These are phyloP conservation scores for Gonioctena quinquepunctata DNA, from an alignment of 1,140 invertebrate genomes.

Conservation along the genomic window DNA sequence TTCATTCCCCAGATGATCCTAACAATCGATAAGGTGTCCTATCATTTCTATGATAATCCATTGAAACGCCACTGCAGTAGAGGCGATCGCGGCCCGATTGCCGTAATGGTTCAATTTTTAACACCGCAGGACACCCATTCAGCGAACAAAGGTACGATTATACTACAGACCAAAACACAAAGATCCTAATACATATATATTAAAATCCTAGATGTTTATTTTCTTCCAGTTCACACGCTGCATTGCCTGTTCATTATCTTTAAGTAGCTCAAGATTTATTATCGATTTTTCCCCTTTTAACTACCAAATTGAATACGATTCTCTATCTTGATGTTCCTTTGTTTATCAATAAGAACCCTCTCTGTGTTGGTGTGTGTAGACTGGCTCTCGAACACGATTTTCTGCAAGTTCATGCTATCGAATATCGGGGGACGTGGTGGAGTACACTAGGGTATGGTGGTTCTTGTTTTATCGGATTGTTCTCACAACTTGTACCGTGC, in stretches of 20 bases:
- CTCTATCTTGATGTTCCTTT: conserved; percentile 25
- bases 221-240: conserved; percentile 45
- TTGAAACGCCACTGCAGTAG: conserved; percentile 7
- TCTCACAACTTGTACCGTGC: not conserved
- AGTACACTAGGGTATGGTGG: not conserved
- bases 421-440: not conserved
- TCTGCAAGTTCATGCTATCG: conserved; percentile 22
- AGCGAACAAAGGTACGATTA: conserved; percentile 52
- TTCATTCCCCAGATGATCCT: not conserved
- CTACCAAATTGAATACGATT: conserved; percentile 36
- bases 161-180: conserved; percentile 47
- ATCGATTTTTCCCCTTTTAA: conserved; percentile 35
- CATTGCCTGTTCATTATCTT: conserved; percentile 33
- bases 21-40: not conserved
- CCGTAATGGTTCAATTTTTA: conserved; percentile 55
- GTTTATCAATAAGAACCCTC: conserved; percentile 10
- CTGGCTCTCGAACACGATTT: conserved; percentile 16
- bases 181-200: conserved; percentile 54
- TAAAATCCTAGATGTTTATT: conserved; percentile 52
- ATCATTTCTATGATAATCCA: not conserved
- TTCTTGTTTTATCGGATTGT: not conserved
- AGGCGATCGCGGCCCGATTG: conserved; percentile 41
- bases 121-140: conserved; percentile 51
- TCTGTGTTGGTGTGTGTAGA: conserved; percentile 12
- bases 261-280: conserved; percentile 43